Evolutionary conservation across 2,797 vertebrate genomes (phyloP), one percentile per base, ranked within the genome.

Genomic region (Fratercula arctica): DNA sequence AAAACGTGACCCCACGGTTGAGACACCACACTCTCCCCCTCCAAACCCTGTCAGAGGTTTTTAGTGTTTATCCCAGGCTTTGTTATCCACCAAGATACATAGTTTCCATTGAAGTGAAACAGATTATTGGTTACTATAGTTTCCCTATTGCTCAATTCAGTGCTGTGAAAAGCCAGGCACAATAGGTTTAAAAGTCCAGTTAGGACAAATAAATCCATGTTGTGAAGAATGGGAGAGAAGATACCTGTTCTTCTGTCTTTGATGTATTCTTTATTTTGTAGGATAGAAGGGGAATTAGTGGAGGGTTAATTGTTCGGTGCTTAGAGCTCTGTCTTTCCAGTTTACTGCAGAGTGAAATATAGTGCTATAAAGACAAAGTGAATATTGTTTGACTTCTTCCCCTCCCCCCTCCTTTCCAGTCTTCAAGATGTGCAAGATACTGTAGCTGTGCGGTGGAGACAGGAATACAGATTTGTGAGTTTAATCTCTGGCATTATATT

Each of bases 71-170:
- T 98, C 97, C 97, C 95, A 90, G 96, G 96, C 98, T 98, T 98
- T 98, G 97, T 98, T 98, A 97, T 97, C 97, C 97, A 97, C 97
- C 97, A 97, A 98, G 97, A 98, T 97, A 98, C 98, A 98, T 98
- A 98, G 98, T 98, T 99, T 98, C 97, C 96, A 98, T 98, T 98
- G 98, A 98, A 97, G 97, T 97, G 97, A 98, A 98, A 98, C 96
- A 97, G 97, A 98, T 98, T 98, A 98, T 98, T 98, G 98, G 98
- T 98, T 98, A 98, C 98, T 98, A 98, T 98, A 98, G 98, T 98
- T 98, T 99, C 98, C 96, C 97, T 98, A 97, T 96, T 97, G 96
- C 97, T 98, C 94, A 97, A 93, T 97, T 98, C 97, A 97, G 87
- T 7, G 53, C 91, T 95, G 76, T 92, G 96, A 95, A 98, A 98